Percentiles rank a stretch among this genome's conserved stretches.
Evolutionary conservation across 2,888 invertebrate species (phyloP).

Genomic region (Latrodectus hesperus): DNA sequence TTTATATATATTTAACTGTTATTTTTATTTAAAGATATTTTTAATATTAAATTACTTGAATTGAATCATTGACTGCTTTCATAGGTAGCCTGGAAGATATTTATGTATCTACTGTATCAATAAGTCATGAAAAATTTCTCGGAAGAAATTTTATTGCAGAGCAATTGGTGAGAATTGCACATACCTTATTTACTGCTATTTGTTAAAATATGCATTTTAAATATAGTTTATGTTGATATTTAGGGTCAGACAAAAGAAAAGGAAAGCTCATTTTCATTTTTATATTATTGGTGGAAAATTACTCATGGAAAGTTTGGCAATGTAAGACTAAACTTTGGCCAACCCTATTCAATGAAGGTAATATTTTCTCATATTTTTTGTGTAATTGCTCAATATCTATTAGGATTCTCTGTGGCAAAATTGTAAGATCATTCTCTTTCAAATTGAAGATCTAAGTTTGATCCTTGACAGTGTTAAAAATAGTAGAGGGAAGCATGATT

Average conservation of each 20-base stretch:
- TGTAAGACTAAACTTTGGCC: slow-evolving; percentile 92
- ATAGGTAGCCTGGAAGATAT: slow-evolving; percentile 90
- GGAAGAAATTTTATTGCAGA: slow-evolving; percentile 95
- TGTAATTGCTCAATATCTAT: no score
- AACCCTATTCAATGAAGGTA: slow-evolving; percentile 93
- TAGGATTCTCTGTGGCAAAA: no score
- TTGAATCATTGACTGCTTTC: neutral
- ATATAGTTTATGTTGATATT: slow-evolving; percentile 10
- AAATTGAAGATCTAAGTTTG: no score
- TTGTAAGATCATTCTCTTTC: no score
- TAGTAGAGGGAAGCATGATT: no score
- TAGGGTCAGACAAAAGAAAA: slow-evolving; percentile 86
- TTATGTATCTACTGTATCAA: slow-evolving; percentile 90
- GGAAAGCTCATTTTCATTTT: slow-evolving; percentile 89
- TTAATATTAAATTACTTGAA: neutral
- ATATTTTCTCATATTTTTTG: neutral
- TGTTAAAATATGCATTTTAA: no score
- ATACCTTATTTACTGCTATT: no score
- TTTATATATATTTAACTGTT: neutral
- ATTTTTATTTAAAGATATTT: neutral
- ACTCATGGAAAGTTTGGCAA: slow-evolving; percentile 90
- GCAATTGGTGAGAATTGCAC: slow-evolving; percentile 78
- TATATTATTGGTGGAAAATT: slow-evolving; percentile 88
- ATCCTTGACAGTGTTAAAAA: no score
- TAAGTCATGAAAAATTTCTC: slow-evolving; percentile 94